Evolutionary conservation across 2,888 invertebrate species (phyloP), one percentile per base, ranked within the genome.

Genomic region (Orchesellides sinensis): DNA sequence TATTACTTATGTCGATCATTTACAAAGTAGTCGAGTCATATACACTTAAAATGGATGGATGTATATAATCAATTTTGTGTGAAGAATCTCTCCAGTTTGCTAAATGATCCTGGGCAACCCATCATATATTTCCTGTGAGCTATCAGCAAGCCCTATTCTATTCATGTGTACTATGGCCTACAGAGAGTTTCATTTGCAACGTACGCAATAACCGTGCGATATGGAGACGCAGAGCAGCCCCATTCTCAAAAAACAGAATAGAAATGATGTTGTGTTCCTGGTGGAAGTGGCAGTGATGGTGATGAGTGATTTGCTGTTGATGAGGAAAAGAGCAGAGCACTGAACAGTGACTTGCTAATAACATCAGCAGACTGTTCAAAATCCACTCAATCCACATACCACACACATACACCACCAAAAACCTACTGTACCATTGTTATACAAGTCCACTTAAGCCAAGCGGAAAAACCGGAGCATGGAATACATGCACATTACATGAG

Each of bases 241-340:
- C n/a, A n/a, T n/a, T n/a, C n/a, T n/a, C n/a, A n/a, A n/a, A n/a
- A n/a, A n/a, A n/a, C n/a, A n/a, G 56, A 14, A 21, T 10, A 25
- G 47, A n/a, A 47, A 49, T n/a, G 17, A 45, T 47, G 66, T 47
- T 23, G 29, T 47, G 66, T 47, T 29, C 19, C 14, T 63, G 29
- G 35, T 54, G 47, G 54, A 8, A 23, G 25, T n/a, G 25, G 25
- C 23, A 23, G 40, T 40, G 49, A 59, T 61, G 40, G 61, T 8
- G 73, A 74, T 63, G 63, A 63, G 73, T 63, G 63, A 63, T 74
- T 63, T 65, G 49, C 40, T 65, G 52, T 61, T 65, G 73, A 61
- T 73, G 73, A 40, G 54, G 40, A 66, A 40, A 54, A 73, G 59
- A 10, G 47, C 0, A 35, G 2, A 10, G 17, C 14, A n/a, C 32